phyloP scores from a whole-genome alignment of 2,888 invertebrate genomes.

The Marronus borbonicus region DNA sequence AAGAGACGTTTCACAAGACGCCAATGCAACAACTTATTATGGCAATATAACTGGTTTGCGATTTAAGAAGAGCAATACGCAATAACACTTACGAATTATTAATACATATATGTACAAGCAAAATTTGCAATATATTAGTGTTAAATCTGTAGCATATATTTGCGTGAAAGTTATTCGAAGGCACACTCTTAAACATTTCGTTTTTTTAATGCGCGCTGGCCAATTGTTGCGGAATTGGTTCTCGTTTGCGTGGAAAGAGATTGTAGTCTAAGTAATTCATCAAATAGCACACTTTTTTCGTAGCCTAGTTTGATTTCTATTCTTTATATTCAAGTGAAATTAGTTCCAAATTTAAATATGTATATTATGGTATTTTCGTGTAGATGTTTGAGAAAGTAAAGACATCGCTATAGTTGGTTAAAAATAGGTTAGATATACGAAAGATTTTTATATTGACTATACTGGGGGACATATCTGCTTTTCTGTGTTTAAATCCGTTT shows the following conservation, averaged over 20 bases:
- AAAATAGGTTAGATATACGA: no score
- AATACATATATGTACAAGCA: no score
- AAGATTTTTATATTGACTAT: no score
- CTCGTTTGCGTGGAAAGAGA: slow-evolving; percentile 18
- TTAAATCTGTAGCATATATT: not conserved
- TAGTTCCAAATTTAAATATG: slow-evolving; percentile 3
- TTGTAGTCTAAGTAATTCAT: slow-evolving; percentile 13
- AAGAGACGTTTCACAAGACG: no score
- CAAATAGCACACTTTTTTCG: slow-evolving; percentile 13
- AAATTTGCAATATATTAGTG: not conserved
- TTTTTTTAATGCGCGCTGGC: not conserved
- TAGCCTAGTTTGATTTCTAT: slow-evolving; percentile 29
- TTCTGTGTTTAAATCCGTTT: not conserved
- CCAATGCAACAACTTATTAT: no score
- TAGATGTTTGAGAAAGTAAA: no score
- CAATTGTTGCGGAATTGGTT: slow-evolving; percentile 7
- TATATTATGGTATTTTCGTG: not conserved
- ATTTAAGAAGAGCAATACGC: no score
- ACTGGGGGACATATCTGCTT: no score
- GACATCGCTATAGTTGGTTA: no score
- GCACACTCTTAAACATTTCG: not conserved
- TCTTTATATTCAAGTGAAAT: slow-evolving; percentile 20
- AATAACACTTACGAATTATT: no score
- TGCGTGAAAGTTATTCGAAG: slow-evolving; percentile 14
- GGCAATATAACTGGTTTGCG: no score